These are phyloP conservation scores for Cloeon dipterum DNA, from an alignment of 2,888 invertebrate genomes.

Conservation along the genomic window DNA sequence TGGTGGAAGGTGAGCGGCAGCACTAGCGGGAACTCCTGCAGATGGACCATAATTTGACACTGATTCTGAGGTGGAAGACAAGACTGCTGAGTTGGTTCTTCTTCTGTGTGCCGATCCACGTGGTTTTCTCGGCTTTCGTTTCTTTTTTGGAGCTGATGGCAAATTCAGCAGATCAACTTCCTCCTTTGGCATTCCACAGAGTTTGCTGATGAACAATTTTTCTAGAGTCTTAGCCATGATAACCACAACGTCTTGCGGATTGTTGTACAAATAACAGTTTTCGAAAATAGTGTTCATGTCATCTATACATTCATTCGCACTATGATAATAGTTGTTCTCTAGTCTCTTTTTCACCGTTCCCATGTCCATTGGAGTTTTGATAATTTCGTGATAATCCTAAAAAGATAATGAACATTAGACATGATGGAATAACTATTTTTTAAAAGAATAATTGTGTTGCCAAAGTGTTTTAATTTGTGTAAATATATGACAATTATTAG, in stretches of 20 bases:
- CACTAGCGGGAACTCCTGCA: conserved; percentile 18
- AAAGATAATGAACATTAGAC: conserved; percentile 10
- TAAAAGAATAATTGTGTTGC: too few species aligned
- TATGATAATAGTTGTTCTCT: conserved; percentile 87
- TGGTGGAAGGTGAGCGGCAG: conserved; percentile 19
- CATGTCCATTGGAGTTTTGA: conserved; percentile 94
- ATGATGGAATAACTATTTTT: too few species aligned
- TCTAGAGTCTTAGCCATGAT: conserved; percentile 94
- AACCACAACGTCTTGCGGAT: conserved; percentile 93
- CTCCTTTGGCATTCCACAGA: conserved; percentile 77
- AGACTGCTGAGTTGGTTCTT: conserved; percentile 19
- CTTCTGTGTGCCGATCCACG: conserved; percentile 15
- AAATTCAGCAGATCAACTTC: conserved; percentile 64
- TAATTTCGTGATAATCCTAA: conserved; percentile 93
- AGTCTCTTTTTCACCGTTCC: conserved; percentile 89
- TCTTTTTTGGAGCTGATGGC: conserved; percentile 28
- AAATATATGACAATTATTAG: too few species aligned
- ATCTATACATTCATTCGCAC: conserved; percentile 85
- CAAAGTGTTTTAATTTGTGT: too few species aligned
- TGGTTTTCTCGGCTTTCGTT: conserved; percentile 14
- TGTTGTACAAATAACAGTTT: conserved; percentile 96
- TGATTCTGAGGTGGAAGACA: conserved; percentile 22
- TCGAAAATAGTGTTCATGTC: conserved; percentile 96
- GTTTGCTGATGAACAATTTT: conserved; percentile 70
- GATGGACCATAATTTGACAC: conserved; percentile 8